Evolutionary conservation across 1,140 invertebrate species (phyloP).

Genomic region (Microplitis mediator): DNA sequence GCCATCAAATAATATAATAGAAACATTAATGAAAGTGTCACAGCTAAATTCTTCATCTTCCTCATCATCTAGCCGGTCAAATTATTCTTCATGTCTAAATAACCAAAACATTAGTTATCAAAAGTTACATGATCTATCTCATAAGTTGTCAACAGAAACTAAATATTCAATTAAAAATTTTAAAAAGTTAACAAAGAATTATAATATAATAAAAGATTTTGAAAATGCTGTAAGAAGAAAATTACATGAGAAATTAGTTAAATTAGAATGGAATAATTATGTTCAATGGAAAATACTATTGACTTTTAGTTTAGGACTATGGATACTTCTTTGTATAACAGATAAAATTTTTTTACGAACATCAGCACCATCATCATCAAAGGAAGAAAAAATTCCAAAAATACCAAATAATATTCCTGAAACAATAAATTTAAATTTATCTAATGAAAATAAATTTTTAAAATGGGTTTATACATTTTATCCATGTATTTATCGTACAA

Average conservation of each 20-base stretch:
- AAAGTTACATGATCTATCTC: background rate
- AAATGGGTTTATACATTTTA: background rate
- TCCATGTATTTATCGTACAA: background rate
- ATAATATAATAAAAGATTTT: too few species aligned
- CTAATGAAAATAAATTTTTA: background rate
- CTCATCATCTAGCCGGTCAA: background rate
- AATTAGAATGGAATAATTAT: conserved; percentile 14
- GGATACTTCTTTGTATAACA: conserved; percentile 9
- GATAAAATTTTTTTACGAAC: background rate
- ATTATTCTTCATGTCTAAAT: conserved; percentile 3
- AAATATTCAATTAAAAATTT: background rate
- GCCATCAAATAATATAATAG: background rate
- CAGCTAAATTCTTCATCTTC: background rate
- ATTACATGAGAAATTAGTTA: background rate
- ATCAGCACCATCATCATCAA: background rate
- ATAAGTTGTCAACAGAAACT: background rate
- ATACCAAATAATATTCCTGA: background rate
- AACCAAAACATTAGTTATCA: background rate
- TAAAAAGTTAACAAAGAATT: background rate
- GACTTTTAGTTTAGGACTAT: conserved; percentile 5
- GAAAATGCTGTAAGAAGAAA: background rate
- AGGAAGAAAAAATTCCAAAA: background rate
- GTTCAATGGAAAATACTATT: conserved; percentile 8
- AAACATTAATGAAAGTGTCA: conserved; percentile 7
- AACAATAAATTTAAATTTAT: background rate